These are phyloP conservation scores for Mirounga angustirostris DNA, from an alignment of 2,113 vertebrate genomes.

Conservation along the genomic window DNA sequence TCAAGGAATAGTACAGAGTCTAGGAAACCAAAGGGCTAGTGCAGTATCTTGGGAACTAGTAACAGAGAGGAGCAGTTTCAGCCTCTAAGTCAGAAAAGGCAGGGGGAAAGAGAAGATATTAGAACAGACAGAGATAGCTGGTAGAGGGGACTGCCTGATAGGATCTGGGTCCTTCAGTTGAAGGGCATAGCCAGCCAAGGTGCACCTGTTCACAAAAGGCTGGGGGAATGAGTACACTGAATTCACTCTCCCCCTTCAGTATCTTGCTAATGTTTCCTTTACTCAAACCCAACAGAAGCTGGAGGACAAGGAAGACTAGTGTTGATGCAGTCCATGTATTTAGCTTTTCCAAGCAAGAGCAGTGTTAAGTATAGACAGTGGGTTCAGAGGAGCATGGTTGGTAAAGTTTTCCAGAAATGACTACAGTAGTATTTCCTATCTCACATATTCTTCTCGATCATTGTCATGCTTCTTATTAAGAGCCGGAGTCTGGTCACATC, in stretches of 20 bases:
- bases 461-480: background rate
- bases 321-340: background rate
- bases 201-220: background rate
- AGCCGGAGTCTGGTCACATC: background rate
- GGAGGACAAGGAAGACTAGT: background rate
- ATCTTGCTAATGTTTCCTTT: background rate
- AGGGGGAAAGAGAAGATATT: background rate
- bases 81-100: background rate
- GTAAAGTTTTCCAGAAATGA: background rate
- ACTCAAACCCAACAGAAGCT: background rate
- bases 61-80: background rate
- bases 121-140: background rate
- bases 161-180: background rate
- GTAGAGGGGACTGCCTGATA: background rate
- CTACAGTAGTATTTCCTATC: background rate
- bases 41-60: background rate
- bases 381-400: background rate
- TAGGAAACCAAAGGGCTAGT: background rate
- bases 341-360: background rate
- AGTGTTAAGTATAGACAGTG: background rate
- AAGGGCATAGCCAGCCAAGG: background rate
- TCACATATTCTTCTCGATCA: background rate
- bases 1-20: background rate
- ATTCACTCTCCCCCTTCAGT: background rate
- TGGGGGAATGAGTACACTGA: background rate